Evolutionary conservation across 2,888 invertebrate genomes (phyloP).

Genomic region (Erebia aethiops): DNA sequence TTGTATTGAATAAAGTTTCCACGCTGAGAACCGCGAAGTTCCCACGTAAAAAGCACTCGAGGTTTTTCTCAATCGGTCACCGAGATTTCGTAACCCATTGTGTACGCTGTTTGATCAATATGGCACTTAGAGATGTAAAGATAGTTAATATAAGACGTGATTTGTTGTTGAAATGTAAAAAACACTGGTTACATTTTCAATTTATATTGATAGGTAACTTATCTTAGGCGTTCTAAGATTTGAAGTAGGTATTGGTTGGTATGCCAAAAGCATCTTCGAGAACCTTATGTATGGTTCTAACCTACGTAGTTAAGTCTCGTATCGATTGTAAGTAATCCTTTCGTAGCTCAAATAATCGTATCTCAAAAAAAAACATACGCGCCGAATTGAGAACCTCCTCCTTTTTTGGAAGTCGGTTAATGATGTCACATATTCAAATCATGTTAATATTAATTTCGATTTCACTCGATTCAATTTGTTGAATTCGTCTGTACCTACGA

Average conservation of each 20-base stretch:
- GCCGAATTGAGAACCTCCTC: too few species aligned
- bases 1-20: constrained; percentile 41
- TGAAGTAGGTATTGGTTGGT: background rate
- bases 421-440: constrained; percentile 21
- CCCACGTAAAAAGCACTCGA: constrained; percentile 68
- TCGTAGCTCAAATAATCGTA: background rate
- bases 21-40: constrained; percentile 48
- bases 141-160: background rate
- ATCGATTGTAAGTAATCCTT: constrained; percentile 2
- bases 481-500: constrained; percentile 26
- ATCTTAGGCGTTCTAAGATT: too few species aligned
- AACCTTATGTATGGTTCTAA: background rate
- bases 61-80: constrained; percentile 70
- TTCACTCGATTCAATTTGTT: constrained; percentile 32
- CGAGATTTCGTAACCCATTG: constrained; percentile 72
- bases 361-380: too few species aligned
- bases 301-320: constrained; percentile 6
- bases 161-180: background rate
- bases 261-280: background rate
- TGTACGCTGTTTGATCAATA: constrained; percentile 55
- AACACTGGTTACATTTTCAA: background rate
- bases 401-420: too few species aligned
- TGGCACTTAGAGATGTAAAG: constrained; percentile 3
- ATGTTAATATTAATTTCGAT: constrained; percentile 32
- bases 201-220: too few species aligned